phyloP scores from a whole-genome alignment of 2,113 vertebrate genomes.

The Nesoenas mayeri region DNA sequence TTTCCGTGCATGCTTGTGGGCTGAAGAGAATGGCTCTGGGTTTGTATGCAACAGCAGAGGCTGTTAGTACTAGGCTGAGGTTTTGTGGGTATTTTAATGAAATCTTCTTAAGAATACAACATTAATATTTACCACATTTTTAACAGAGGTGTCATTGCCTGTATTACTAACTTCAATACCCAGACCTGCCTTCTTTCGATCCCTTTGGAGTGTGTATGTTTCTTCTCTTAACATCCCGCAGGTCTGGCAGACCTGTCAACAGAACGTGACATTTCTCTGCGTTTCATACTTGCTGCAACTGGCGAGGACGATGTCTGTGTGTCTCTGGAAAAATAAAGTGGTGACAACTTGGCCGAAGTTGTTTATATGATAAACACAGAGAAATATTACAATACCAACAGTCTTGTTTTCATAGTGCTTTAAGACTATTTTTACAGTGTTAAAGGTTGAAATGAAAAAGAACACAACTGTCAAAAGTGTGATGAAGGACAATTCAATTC shows the following conservation, averaged over 20 bases:
- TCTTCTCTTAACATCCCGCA: background rate
- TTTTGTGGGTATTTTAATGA: background rate
- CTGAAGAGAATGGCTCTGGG: background rate
- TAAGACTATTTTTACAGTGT: background rate
- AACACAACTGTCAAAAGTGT: background rate
- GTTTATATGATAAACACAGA: background rate
- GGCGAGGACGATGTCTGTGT: background rate
- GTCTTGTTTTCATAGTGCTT: background rate
- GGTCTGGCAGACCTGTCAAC: background rate
- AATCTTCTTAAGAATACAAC: background rate
- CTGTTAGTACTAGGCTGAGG: background rate
- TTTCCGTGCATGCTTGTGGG: fast-evolving
- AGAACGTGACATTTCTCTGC: background rate
- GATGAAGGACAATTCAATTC: background rate
- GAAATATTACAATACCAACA: background rate
- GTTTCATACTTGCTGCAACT: background rate
- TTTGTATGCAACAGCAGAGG: background rate
- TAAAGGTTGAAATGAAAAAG: background rate
- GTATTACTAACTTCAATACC: background rate
- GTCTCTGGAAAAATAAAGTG: background rate
- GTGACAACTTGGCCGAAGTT: background rate
- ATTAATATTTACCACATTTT: background rate
- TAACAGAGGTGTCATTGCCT: background rate
- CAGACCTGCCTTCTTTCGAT: background rate
- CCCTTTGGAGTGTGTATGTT: background rate